Conservation (phyloP, 2,888 invertebrate species). For the Ichneumoninae sp. region DNA sequence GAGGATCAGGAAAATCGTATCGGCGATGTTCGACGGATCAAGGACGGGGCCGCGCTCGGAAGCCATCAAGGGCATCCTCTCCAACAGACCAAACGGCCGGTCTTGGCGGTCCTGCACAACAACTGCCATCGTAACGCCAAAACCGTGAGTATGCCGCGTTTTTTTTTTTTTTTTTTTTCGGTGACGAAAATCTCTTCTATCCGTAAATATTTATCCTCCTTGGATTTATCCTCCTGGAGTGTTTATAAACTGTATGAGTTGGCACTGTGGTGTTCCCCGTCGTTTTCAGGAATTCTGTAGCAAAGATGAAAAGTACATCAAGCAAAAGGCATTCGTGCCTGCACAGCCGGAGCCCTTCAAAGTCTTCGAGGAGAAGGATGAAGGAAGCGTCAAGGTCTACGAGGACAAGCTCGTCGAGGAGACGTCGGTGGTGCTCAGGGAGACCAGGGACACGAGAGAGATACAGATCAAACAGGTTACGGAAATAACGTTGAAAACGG, state of each 20-base stretch:
- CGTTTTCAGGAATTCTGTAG: slow-evolving; percentile 73
- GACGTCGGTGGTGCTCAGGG: slow-evolving; percentile 77
- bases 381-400: slow-evolving; percentile 74
- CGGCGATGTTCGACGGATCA: slow-evolving; percentile 84
- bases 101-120: slow-evolving; percentile 88
- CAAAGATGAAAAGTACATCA: slow-evolving; percentile 81
- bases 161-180: slow-evolving; percentile 26
- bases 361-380: slow-evolving; percentile 89
- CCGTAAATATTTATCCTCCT: not conserved
- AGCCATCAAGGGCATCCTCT: slow-evolving; percentile 66
- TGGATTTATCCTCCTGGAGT: not conserved
- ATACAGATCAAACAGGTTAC: slow-evolving; percentile 72
- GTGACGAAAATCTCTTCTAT: not conserved
- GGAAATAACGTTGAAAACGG: slow-evolving; percentile 67
- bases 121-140: slow-evolving; percentile 86
- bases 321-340: slow-evolving; percentile 75
- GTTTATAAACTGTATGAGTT: not conserved
- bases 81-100: slow-evolving; percentile 86
- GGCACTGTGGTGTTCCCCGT: not conserved
- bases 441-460: slow-evolving; percentile 74
- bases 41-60: slow-evolving; percentile 84
- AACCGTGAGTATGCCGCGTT: slow-evolving; percentile 84
- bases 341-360: slow-evolving; percentile 91
- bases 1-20: slow-evolving; percentile 91
- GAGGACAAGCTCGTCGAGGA: slow-evolving; percentile 82